Base-by-base conservation (phyloP, 37 sponge, comb jelly and placozoan genomes). In the Beroe forskalii region DNA sequence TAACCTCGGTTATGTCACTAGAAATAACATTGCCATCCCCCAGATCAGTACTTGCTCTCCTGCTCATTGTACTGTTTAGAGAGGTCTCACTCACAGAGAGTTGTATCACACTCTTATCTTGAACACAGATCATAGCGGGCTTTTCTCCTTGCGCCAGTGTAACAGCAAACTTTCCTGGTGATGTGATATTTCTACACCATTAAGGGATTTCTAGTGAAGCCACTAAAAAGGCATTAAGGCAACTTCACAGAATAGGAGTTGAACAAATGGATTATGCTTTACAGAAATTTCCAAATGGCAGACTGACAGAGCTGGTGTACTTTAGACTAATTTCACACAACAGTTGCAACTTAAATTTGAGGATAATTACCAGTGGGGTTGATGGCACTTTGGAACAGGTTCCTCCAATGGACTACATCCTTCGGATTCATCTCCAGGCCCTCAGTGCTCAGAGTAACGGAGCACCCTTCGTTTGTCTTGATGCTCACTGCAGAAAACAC, bases 311-410 rank as follows among this genome's bases (percentile, higher is more conserved):
- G n/a, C n/a, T n/a, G n/a, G n/a, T n/a, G n/a, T n/a, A n/a, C n/a
- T n/a, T n/a, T n/a, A n/a, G n/a, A n/a, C n/a, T n/a, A n/a, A n/a
- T n/a, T n/a, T n/a, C n/a, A n/a, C n/a, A n/a, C n/a, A n/a, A n/a
- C n/a, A n/a, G n/a, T n/a, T n/a, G n/a, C n/a, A n/a, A n/a, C n/a
- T n/a, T n/a, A n/a, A n/a, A n/a, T n/a, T n/a, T n/a, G n/a, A n/a
- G n/a, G n/a, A n/a, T n/a, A n/a, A n/a, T n/a, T 36, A 36, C 72
- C 72, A 36, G 17, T 36, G 2, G 72, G 72, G 32, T 32, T 69
- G 4, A 69, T 69, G 19, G 72, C 72, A 36, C 72, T 69, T 37
- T 69, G 27, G 32, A 69, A 69, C 1, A 69, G 72, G 4, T 27
- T 69, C 8, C 32, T 33, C 72, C 72, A 69, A 14, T 69, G 33